These are phyloP conservation scores for Polyploca ridens DNA, from an alignment of 2,888 invertebrate species.

Conservation along the genomic window DNA sequence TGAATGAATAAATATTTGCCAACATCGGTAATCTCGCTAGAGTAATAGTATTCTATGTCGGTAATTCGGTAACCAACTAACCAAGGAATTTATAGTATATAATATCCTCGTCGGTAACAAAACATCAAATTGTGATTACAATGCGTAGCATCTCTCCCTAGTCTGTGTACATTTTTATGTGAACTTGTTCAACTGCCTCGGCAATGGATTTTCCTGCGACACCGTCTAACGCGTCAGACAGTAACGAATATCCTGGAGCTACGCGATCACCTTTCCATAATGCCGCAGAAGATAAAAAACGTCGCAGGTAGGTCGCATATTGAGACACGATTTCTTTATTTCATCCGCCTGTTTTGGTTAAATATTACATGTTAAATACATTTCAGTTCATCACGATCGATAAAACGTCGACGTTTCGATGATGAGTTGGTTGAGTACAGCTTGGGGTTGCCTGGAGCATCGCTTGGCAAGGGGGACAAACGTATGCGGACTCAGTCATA, in stretches of 20 bases:
- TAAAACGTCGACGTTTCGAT: slow-evolving; percentile 97
- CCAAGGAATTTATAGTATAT: too few relatives aligned
- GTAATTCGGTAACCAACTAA: too few relatives aligned
- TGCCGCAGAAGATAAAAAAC: slow-evolving; percentile 74
- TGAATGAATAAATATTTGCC: too few relatives aligned
- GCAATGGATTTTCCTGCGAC: slow-evolving; percentile 76
- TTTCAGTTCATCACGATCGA: slow-evolving; percentile 95
- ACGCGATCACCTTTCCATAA: slow-evolving; percentile 63
- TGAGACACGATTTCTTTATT: neutral
- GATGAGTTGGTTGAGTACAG: slow-evolving; percentile 98
- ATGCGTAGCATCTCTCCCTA: too few relatives aligned
- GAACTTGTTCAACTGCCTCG: neutral
- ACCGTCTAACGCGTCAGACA: slow-evolving; percentile 71
- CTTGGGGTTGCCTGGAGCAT: slow-evolving; percentile 86
- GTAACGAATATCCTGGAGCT: slow-evolving; percentile 70
- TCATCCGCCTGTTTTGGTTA: neutral
- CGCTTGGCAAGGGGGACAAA: slow-evolving; percentile 75
- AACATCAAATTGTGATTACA: too few relatives aligned
- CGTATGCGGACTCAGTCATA: slow-evolving; percentile 79
- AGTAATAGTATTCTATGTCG: too few relatives aligned
- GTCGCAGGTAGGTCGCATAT: slow-evolving; percentile 66
- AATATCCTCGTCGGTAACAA: too few relatives aligned
- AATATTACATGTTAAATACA: slow-evolving; percentile 12
- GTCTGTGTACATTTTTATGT: too few relatives aligned
- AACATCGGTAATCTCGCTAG: too few relatives aligned